These are phyloP conservation scores for Pogonus chalceus DNA, from an alignment of 1,140 invertebrate genomes.

Conservation along the genomic window DNA sequence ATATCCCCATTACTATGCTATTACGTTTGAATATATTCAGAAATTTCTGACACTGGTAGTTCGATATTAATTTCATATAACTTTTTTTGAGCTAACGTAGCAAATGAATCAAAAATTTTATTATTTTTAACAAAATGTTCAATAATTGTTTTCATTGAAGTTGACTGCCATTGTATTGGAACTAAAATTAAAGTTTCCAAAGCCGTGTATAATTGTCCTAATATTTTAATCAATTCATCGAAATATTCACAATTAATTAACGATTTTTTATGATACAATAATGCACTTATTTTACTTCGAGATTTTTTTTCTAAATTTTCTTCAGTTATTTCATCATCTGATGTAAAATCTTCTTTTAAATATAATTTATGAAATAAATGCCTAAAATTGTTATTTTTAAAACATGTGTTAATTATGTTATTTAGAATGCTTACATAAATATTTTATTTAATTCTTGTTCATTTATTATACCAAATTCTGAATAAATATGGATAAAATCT, in stretches of 20 bases:
- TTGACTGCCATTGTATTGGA: slow-evolving; percentile 27
- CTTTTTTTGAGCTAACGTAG: slow-evolving; percentile 19
- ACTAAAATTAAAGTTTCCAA: slow-evolving; percentile 32
- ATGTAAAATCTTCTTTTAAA: background rate
- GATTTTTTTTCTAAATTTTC: background rate
- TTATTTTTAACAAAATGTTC: slow-evolving; percentile 24
- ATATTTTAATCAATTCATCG: slow-evolving; percentile 20
- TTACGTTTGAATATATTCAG: background rate
- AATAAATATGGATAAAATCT: slow-evolving; percentile 31
- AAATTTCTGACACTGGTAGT: background rate
- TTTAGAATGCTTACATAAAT: background rate
- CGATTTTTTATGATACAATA: background rate
- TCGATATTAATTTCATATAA: slow-evolving; percentile 17
- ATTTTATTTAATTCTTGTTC: slow-evolving; percentile 18
- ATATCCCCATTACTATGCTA: background rate
- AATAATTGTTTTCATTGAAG: slow-evolving; percentile 23
- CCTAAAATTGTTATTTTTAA: background rate
- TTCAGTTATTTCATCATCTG: background rate
- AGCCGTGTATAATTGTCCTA: slow-evolving; percentile 32
- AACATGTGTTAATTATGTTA: background rate
- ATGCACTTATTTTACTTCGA: background rate
- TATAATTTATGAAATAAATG: background rate
- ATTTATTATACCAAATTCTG: slow-evolving; percentile 23
- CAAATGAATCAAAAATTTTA: slow-evolving; percentile 24
- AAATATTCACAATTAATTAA: slow-evolving; percentile 3